Evolutionary conservation across 2,797 vertebrate species (phyloP).

Genomic region (Gymnoscopelus microlampas): DNA sequence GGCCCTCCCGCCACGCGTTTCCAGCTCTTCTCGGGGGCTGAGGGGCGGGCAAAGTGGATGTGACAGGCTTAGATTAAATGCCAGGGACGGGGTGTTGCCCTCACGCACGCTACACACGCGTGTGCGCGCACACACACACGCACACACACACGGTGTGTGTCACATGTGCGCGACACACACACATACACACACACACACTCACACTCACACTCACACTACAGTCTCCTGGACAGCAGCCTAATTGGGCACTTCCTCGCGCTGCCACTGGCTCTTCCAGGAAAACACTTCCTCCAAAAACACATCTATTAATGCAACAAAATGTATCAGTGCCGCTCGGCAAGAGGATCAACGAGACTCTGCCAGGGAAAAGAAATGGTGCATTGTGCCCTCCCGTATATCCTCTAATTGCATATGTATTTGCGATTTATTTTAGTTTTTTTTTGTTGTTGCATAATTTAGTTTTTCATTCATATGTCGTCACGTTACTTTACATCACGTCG

Average conservation of each 20-base stretch:
- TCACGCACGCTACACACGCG: constrained; percentile 2
- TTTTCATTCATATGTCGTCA: too few relatives aligned
- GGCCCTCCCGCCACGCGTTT: constrained; percentile 64
- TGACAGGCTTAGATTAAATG: constrained; percentile 84
- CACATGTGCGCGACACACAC: background rate
- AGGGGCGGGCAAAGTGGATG: constrained; percentile 79
- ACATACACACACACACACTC: background rate
- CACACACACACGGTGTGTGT: background rate
- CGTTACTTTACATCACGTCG: too few relatives aligned
- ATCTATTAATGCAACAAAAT: constrained; percentile 66
- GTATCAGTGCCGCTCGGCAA: constrained; percentile 31
- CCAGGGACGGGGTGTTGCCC: constrained; percentile 76
- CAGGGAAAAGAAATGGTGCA: constrained; percentile 22
- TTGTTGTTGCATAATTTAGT: background rate
- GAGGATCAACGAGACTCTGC: constrained; percentile 19
- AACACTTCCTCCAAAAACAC: constrained; percentile 63
- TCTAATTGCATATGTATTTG: constrained; percentile 40
- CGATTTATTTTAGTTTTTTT: background rate
- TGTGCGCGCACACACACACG: background rate
- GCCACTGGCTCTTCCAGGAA: constrained; percentile 72
- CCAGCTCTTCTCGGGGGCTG: constrained; percentile 64
- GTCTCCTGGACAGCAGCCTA: constrained; percentile 82
- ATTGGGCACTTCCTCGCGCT: constrained; percentile 80
- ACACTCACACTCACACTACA: constrained; percentile 71
- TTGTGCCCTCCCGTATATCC: constrained; percentile 22